Percentiles rank a stretch among this genome's conserved stretches.
Evolutionary conservation across 2,113 vertebrate species (phyloP).

Genomic region (Octodon degus): DNA sequence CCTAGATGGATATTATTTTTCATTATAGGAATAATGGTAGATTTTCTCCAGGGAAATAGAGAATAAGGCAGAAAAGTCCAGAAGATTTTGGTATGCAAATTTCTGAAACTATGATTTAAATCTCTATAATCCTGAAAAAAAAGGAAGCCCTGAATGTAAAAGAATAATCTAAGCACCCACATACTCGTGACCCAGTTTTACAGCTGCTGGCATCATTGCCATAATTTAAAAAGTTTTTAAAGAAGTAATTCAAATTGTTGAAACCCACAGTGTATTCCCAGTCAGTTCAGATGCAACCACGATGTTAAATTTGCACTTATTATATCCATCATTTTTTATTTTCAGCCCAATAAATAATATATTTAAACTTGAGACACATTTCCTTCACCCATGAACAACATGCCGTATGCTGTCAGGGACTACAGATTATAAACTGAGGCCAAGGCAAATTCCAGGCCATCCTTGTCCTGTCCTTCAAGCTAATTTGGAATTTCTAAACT

Average conservation of each 20-base stretch:
- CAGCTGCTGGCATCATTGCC: neutral
- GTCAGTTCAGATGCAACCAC: neutral
- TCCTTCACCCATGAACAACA: neutral
- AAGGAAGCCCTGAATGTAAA: neutral
- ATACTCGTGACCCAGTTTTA: neutral
- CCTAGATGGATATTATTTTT: neutral
- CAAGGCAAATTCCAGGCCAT: neutral
- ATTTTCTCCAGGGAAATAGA: neutral
- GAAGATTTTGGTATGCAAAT: neutral
- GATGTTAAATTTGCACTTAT: neutral
- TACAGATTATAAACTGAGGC: neutral
- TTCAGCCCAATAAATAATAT: conserved; percentile 10
- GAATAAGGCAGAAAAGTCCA: neutral
- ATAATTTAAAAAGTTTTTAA: neutral
- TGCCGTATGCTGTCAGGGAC: neutral
- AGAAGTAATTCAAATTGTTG: neutral
- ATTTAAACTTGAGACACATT: neutral
- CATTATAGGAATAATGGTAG: neutral
- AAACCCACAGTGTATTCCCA: neutral
- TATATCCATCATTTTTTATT: neutral
- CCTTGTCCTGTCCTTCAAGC: neutral
- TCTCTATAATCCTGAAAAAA: neutral
- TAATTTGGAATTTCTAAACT: neutral
- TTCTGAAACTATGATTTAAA: conserved; percentile 17
- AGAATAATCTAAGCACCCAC: neutral